Conservation (phyloP, 2,888 invertebrate species). For the Petrolisthes manimaculis region DNA sequence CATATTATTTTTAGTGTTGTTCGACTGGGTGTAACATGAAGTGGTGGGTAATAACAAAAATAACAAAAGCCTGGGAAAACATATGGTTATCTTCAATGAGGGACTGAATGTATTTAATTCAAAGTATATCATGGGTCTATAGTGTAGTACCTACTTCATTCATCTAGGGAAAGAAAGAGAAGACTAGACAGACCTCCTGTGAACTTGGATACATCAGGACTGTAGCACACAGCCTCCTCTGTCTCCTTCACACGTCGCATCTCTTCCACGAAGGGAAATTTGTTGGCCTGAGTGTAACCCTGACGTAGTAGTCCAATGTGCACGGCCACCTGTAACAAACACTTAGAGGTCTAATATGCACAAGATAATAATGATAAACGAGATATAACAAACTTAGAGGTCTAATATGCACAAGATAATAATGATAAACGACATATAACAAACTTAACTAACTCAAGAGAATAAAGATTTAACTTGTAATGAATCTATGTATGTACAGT, state of each 20-base stretch:
- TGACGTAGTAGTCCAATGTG: constrained; percentile 56
- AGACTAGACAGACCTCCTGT: constrained; percentile 43
- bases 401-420: too few species aligned
- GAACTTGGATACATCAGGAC: constrained; percentile 61
- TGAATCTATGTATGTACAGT: too few species aligned
- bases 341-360: background rate
- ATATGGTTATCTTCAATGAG: background rate
- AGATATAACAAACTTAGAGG: too few species aligned
- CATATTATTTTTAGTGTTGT: too few species aligned
- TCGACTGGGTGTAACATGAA: background rate
- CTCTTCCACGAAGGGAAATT: constrained; percentile 51
- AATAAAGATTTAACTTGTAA: too few species aligned
- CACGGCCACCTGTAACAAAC: constrained; percentile 51
- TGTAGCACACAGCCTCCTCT: constrained; percentile 61
- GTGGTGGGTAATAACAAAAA: background rate
- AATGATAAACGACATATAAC: too few species aligned
- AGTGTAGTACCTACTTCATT: too few species aligned
- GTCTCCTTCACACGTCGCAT: constrained; percentile 55
- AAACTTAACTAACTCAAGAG: too few species aligned
- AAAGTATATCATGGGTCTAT: too few species aligned
- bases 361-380: background rate
- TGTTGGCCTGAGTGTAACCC: constrained; percentile 50
- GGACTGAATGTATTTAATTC: too few species aligned
- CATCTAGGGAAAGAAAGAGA: too few species aligned
- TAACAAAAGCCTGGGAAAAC: background rate